These are phyloP conservation scores for Aphelinus atriplicis DNA, from an alignment of 1,140 invertebrate species.

Conservation along the genomic window DNA sequence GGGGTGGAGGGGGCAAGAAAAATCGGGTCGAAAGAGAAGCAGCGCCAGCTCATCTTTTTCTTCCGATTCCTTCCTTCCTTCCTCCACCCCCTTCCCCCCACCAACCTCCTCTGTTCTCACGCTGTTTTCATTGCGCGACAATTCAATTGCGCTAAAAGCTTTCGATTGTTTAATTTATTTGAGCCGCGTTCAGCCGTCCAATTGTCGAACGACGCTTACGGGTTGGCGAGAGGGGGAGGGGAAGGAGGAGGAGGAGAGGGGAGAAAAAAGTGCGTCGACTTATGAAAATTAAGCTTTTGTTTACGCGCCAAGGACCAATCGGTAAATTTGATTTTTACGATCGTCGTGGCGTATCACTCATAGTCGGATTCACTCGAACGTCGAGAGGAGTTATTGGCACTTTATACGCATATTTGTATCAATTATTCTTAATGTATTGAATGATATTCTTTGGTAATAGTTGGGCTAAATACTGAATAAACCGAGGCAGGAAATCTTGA, in stretches of 20 bases:
- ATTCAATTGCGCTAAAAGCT: conserved; percentile 41
- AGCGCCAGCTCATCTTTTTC: conserved; percentile 1
- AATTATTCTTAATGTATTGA: too few relatives aligned
- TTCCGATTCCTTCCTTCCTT: conserved; percentile 2
- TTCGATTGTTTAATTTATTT: conserved; percentile 43
- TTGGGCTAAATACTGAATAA: too few relatives aligned
- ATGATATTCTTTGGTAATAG: too few relatives aligned
- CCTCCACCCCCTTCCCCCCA: neutral
- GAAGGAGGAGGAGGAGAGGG: neutral
- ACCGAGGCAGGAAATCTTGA: too few relatives aligned
- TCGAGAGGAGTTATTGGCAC: too few relatives aligned
- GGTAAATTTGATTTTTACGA: too few relatives aligned
- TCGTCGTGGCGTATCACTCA: too few relatives aligned
- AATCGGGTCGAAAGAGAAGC: conserved; percentile 15
- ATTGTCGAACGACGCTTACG: too few relatives aligned
- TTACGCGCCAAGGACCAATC: neutral
- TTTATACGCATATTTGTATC: too few relatives aligned
- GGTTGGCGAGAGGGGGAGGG: too few relatives aligned
- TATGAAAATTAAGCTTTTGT: conserved; percentile 28
- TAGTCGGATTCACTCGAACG: too few relatives aligned
- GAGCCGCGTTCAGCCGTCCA: neutral
- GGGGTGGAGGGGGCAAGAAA: neutral
- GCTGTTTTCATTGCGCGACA: conserved; percentile 40
- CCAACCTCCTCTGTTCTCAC: neutral
- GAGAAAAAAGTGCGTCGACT: neutral